phyloP scores from a whole-genome alignment of 2,888 invertebrate genomes.

The Abrostola tripartita region DNA sequence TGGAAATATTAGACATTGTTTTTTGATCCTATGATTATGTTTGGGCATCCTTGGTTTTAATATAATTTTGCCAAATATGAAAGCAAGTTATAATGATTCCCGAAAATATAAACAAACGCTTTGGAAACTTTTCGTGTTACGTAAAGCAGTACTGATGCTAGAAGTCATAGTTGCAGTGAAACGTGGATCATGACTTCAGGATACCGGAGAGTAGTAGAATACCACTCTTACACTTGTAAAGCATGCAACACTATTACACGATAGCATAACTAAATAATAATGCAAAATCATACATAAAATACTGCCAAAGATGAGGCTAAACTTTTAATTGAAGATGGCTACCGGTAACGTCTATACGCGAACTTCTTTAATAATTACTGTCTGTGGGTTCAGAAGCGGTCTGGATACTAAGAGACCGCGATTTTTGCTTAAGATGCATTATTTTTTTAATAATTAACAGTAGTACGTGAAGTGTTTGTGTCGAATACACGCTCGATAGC shows the following conservation, averaged over 20 bases:
- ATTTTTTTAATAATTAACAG: background rate
- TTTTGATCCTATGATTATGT: too few relatives aligned
- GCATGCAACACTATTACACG: background rate
- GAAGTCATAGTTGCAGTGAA: too few relatives aligned
- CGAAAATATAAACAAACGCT: background rate
- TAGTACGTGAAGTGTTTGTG: too few relatives aligned
- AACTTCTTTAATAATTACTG: conserved; percentile 83
- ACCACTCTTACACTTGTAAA: too few relatives aligned
- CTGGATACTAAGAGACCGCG: conserved; percentile 36
- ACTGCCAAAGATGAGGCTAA: conserved; percentile 60
- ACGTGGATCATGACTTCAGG: too few relatives aligned
- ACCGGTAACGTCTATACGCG: conserved; percentile 71
- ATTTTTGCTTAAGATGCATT: conserved; percentile 11
- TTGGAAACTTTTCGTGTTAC: too few relatives aligned
- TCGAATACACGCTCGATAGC: background rate
- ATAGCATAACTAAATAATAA: background rate
- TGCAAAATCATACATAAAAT: conserved; percentile 48
- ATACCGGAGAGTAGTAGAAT: too few relatives aligned
- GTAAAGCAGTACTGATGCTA: too few relatives aligned
- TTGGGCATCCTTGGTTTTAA: too few relatives aligned
- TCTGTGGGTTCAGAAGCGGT: conserved; percentile 53
- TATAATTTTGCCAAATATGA: too few relatives aligned
- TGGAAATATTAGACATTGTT: too few relatives aligned
- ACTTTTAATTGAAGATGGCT: conserved; percentile 83
- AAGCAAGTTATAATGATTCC: background rate